Evolutionary conservation across 2,797 vertebrate species (phyloP).

Genomic region (Pangasius macronema): DNA sequence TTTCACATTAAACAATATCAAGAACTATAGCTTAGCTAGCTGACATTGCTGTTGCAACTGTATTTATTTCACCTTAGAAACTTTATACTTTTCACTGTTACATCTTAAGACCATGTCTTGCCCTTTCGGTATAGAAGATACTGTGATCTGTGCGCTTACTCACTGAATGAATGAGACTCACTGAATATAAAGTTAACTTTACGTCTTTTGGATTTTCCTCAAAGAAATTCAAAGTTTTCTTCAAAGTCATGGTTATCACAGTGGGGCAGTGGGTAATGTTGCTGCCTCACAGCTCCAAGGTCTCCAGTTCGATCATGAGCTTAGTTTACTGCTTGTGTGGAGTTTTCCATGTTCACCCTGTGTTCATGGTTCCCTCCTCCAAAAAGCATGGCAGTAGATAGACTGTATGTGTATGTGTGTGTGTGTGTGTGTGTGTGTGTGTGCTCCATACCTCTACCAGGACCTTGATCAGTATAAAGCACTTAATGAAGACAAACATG

Average conservation of each 20-base stretch:
- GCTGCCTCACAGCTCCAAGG: background rate
- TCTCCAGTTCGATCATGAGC: background rate
- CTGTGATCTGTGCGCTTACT: background rate
- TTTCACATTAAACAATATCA: constrained; percentile 5
- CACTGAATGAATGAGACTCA: background rate
- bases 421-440: background rate
- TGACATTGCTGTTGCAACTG: background rate
- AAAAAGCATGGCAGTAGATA: too few relatives aligned
- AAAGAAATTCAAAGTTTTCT: background rate
- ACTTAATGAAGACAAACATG: background rate
- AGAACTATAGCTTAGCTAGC: background rate
- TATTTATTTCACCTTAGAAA: background rate
- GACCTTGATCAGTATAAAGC: background rate
- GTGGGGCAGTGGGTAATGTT: background rate
- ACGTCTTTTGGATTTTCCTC: background rate
- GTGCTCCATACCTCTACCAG: background rate
- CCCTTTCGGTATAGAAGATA: background rate
- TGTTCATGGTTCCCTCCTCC: background rate
- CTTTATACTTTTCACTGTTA: background rate
- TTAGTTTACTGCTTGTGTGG: background rate
- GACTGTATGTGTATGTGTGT: background rate
- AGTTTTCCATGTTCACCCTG: background rate
- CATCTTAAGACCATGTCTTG: background rate
- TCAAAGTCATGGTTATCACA: background rate
- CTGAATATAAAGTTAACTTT: background rate